Base-by-base conservation (phyloP, 2,797 vertebrate species). In the Cossypha dichroa region DNA sequence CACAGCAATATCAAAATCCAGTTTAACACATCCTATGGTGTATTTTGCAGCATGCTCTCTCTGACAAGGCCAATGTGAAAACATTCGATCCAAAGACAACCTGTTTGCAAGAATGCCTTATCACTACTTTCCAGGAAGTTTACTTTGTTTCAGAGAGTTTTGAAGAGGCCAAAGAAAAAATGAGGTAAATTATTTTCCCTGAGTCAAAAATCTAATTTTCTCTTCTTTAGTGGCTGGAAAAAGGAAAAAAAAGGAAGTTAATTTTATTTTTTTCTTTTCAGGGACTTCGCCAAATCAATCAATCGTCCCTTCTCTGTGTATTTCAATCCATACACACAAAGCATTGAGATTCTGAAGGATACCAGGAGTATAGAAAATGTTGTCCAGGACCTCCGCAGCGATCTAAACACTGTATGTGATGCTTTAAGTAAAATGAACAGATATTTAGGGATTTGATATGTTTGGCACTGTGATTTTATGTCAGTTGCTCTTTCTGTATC, bases 81-180 rank as follows among this genome's bases (percentile, higher is more conserved):
- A 96, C 98, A 90, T 99, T 99, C 12, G 99, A 99, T 96, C 99
- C 99, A 33, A 98, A 98, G 97, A 98, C 98, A 66, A 99, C 99
- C 74, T 99, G 99, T 97, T 97, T 98, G 89, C 99, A 99, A 97
- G 99, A 99, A 97, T 99, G 99, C 97, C 98, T 99, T 96, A 99
- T 99, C 97, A 99, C 99, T 56, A 99, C 99, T 87, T 99, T 99
- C 97, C 99, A 99, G 97, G 99, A 99, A 16, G 99, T 98, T 68
- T 99, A 99, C 97, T 99, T 99, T 96, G 98, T 99, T 91, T 99
- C 99, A 0, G 99, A 99, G 97, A 99, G 99, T 98, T 99, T 99
- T 80, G 99, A 99, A 96, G 99, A 99, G 97, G 99, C 99, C 97
- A 99, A 99, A 97, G 99, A 99, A 97, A 99, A 99, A 96, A 99